phyloP scores from a whole-genome alignment of 2,888 invertebrate genomes.

The Pseudeuparius sepicola region DNA sequence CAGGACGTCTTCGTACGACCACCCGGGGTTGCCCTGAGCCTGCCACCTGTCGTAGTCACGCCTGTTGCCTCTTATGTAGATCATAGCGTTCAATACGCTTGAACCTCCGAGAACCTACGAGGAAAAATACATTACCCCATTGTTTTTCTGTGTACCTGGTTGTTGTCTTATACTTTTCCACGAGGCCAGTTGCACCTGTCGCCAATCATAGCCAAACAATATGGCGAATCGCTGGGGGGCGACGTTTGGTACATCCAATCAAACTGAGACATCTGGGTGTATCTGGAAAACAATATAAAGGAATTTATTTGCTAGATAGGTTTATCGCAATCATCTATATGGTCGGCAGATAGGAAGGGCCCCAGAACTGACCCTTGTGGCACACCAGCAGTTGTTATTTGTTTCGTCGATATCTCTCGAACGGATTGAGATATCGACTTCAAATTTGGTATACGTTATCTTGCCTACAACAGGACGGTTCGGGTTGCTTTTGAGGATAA shows the following conservation, averaged over 20 bases:
- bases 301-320: too few species aligned
- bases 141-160: too few species aligned
- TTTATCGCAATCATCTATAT: too few species aligned
- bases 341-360: too few species aligned
- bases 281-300: too few species aligned
- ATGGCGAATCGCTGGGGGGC: slow-evolving; percentile 64
- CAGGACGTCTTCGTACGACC: slow-evolving; percentile 73
- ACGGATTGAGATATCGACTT: too few species aligned
- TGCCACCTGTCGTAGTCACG: slow-evolving; percentile 86
- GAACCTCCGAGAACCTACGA: slow-evolving; percentile 64
- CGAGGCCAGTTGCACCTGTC: slow-evolving; percentile 87
- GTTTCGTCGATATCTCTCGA: too few species aligned
- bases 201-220: slow-evolving; percentile 79
- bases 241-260: slow-evolving; percentile 91
- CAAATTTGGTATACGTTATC: too few species aligned
- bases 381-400: too few species aligned
- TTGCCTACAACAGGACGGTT: too few species aligned
- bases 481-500: too few species aligned
- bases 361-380: too few species aligned
- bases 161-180: slow-evolving; percentile 56
- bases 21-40: slow-evolving; percentile 70
- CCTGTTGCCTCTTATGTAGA: slow-evolving; percentile 80
- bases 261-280: slow-evolving; percentile 73
- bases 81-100: slow-evolving; percentile 84
- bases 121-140: slow-evolving; percentile 5